These are phyloP conservation scores for Hippasteria phrygiana DNA, from an alignment of 53 echinoderm and acorn worm genomes.

Conservation along the genomic window DNA sequence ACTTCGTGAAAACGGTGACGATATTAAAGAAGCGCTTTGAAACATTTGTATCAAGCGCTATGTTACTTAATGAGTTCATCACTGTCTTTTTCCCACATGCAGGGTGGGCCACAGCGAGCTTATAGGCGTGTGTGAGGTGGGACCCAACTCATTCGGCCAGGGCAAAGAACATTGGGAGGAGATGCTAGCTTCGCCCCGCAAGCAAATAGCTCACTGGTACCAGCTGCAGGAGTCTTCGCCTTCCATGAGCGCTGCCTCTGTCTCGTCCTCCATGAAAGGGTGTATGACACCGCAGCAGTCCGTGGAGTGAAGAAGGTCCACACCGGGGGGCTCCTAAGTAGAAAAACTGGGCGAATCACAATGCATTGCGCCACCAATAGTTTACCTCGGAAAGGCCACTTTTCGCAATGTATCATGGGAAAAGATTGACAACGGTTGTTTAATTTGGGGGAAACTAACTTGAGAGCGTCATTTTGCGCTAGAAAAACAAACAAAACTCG, in stretches of 20 bases:
- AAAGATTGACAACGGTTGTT: no score
- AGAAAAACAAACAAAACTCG: no score
- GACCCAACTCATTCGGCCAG: slow-evolving; percentile 83
- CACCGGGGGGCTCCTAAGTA: not conserved
- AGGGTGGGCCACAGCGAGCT: slow-evolving; percentile 99
- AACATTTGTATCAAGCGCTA: no score
- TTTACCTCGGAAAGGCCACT: no score
- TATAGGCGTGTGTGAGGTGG: slow-evolving; percentile 96
- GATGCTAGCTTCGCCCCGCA: slow-evolving; percentile 87
- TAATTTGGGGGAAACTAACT: no score
- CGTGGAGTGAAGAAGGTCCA: slow-evolving; percentile 59
- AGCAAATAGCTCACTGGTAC: slow-evolving; percentile 95
- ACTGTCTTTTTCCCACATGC: not conserved
- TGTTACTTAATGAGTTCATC: not conserved
- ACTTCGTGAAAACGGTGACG: no score
- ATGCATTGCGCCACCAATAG: no score
- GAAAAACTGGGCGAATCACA: not conserved
- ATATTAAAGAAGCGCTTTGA: no score
- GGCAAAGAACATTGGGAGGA: slow-evolving; percentile 93
- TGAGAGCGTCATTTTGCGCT: no score
- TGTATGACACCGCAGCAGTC: slow-evolving; percentile 91
- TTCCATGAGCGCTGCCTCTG: slow-evolving; percentile 76
- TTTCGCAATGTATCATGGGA: no score
- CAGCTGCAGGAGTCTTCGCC: slow-evolving; percentile 92
- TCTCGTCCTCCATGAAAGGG: slow-evolving; percentile 83